Evolutionary conservation across 2,888 invertebrate genomes (phyloP), one percentile per base, ranked within the genome.

Genomic region (Sesamia inferens): DNA sequence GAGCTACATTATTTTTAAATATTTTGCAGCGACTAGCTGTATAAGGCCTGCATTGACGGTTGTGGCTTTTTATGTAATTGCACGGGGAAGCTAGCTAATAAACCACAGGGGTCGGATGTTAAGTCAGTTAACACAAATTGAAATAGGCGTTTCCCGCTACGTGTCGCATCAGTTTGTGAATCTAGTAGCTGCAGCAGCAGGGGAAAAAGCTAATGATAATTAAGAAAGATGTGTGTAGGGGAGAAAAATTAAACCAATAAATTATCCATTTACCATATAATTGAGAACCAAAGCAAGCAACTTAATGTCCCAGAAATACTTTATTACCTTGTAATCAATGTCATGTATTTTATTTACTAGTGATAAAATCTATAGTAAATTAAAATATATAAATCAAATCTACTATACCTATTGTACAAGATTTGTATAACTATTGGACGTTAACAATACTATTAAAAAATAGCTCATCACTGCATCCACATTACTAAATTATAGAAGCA

Each of bases 281-380:
- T 91, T 95, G 85, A 91, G 87, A 92, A 93, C 88, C 82, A 92
- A 93, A 91, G 90, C 92, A 92, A 93, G 92, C 92, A 89, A 93
- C 91, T 90, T 85, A 85, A 89, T 91, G 93, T 94, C 93, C 92
- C 88, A 90, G 89, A 91, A 89, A 88, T 79, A 85, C 79, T 83
- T 77, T 86, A 87, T 85, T 88, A 85, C 85, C 76, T 86, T 81
- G 79, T 83, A 78, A 82, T 83, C 74, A 90, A 92, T 91, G 92
- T 94, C 92, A 92, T 89, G 85, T 88, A 87, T 87, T 87, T 86
- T 85, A 82, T 80, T 85, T 82, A 83, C 84, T 80, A 84, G 76
- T 82, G 84, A 82, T 85, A 75, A 82, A 85, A 85, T 86, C 83
- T 85, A 85, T 75, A 82, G 79, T 88, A 86, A 85, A 85, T 80